Evolutionary conservation across 2,113 vertebrate species (phyloP), one percentile per base, ranked within the genome.

Genomic region (Mobula birostris): DNA sequence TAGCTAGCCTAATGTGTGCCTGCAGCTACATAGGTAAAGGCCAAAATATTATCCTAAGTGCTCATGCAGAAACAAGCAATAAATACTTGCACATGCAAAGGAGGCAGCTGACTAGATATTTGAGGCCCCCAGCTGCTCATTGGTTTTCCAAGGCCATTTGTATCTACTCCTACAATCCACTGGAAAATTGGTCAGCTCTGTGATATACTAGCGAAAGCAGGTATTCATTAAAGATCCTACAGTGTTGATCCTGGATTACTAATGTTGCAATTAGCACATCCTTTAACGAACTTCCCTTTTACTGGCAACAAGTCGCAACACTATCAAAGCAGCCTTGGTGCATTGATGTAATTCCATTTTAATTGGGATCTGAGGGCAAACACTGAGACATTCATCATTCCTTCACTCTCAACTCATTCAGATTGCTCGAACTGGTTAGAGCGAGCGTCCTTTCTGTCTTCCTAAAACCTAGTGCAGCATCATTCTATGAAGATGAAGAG

Each of bases 401-500:
- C 24, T 27, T 27, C 58, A 90, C n/a, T 27, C 85, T 63, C n/a
- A 90, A 90, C 61, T 90, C 61, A 6, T 63, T 29, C 11, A n/a
- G 58, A 63, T 58, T 63, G 58, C 58, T 90, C 32, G 61, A 61
- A 90, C 40, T 90, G 61, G 14, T 27, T 15, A 19, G 12, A 68
- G 85, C 15, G 29, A 68, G 85, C 7, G 29, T 14, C 24, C 61
- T 9, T 36, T 90, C n/a, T 5, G n/a, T 32, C 27, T 63, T 90
- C 27, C 83, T 88, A 88, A n/a, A 90, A 29, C 85, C 29, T 24
- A 29, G 85, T 90, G n/a, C 58, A n/a, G 14, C n/a, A 91, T 91
- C 88, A 91, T 70, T 70, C 68, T 17, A 70, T 15, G 12, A 70
- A 70, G 68, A 74, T 74, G 15, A 74, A 93, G 68, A 92, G 36